phyloP scores from a whole-genome alignment of 2,888 invertebrate genomes.

The Camptogramma bilineatum region DNA sequence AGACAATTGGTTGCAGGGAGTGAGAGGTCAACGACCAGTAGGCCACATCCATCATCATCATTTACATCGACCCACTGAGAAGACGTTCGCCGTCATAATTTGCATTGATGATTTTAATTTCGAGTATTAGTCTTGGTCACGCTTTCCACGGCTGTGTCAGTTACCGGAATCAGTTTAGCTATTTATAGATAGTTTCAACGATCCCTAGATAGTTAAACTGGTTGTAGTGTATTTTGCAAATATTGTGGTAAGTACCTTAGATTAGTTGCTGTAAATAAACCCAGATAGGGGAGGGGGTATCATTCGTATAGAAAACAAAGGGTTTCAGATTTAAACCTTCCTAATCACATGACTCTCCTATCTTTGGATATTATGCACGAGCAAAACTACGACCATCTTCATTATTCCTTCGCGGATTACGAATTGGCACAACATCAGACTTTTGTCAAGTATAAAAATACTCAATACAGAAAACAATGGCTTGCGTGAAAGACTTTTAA shows the following conservation, averaged over 20 bases:
- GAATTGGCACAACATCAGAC: neutral
- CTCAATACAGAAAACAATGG: neutral
- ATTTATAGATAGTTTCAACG: no score
- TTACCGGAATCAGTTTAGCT: no score
- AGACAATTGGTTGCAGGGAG: neutral
- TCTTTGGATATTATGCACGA: no score
- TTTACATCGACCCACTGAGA: slow-evolving; percentile 1
- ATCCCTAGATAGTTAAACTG: no score
- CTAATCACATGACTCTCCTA: no score
- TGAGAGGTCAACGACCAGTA: slow-evolving; percentile 8
- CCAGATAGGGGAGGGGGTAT: no score
- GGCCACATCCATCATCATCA: slow-evolving; percentile 7
- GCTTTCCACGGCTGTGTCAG: no score
- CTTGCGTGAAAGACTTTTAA: slow-evolving; percentile 13
- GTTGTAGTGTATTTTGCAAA: no score
- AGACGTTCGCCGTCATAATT: neutral
- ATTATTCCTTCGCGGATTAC: neutral
- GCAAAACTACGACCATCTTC: neutral
- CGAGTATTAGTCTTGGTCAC: neutral
- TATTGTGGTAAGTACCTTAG: no score
- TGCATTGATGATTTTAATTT: neutral
- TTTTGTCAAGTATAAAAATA: neutral
- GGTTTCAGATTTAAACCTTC: no score
- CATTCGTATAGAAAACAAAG: no score
- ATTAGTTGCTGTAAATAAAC: no score